Evolutionary conservation across 1,140 invertebrate genomes (phyloP).

Genomic region (Sweltsa coloradensis): DNA sequence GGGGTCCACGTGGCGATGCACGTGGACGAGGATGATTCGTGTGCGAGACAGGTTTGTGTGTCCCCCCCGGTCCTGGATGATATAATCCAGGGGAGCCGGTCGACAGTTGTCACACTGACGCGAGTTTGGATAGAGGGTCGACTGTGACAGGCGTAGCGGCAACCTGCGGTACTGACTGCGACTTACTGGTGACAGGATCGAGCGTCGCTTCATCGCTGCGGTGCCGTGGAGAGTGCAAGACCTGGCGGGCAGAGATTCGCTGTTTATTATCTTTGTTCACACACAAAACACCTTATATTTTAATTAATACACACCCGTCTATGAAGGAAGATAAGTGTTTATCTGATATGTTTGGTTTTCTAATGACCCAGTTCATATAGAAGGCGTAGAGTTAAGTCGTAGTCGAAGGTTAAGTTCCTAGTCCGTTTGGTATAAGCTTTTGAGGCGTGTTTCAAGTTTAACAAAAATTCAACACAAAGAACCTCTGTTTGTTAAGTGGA

Average conservation of each 20-base stretch:
- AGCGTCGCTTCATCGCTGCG: slow-evolving; percentile 26
- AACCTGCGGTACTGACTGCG: no score
- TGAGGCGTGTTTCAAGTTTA: no score
- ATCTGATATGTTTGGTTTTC: not conserved
- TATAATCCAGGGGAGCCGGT: no score
- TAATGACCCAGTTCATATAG: no score
- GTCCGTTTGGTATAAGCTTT: no score
- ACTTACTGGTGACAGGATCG: no score
- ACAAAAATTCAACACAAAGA: no score
- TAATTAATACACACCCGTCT: not conserved
- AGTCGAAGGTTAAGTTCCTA: no score
- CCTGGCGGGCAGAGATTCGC: no score
- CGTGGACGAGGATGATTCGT: slow-evolving; percentile 59
- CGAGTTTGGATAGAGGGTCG: slow-evolving; percentile 63
- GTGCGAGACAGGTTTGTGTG: slow-evolving; percentile 31
- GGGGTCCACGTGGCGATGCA: slow-evolving; percentile 44
- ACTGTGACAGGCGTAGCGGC: slow-evolving; percentile 46
- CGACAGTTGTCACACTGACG: no score
- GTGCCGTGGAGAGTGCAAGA: slow-evolving; percentile 69
- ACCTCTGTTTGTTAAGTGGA: no score
- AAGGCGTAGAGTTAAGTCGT: no score
- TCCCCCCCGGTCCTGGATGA: slow-evolving; percentile 32
- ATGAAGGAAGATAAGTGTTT: not conserved
- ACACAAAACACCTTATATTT: not conserved
- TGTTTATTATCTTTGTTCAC: not conserved